Evolutionary conservation across 1,140 invertebrate species (phyloP), one percentile per base, ranked within the genome.

Genomic region (Aphaenogaster floridana): DNA sequence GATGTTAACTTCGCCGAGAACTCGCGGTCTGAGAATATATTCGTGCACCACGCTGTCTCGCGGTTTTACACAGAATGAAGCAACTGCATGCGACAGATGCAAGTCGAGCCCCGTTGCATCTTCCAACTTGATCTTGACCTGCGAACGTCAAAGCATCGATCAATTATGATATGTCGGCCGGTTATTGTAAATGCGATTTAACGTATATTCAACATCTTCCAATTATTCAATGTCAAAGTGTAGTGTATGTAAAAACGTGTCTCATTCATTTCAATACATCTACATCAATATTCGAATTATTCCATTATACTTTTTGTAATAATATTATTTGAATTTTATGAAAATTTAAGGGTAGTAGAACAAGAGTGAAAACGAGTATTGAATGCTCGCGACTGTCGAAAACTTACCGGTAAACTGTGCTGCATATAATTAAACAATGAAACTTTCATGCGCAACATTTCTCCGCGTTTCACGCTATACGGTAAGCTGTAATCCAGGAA

Each of bases 371-470:
- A 66, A n/a, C 36, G 3, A 42, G n/a, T 42, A n/a, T 68, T 39
- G 39, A 48, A 69, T 59, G n/a, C 57, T 63, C 61, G 34, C 28
- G 61, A 63, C n/a, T 68, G 17, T 79, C 1, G 9, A 21, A 28
- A 52, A 94, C 96, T 96, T 95, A 97, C 97, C 6, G 96, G 96
- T 74, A 97, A 92, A 89, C 95, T 96, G 63, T 96, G 95, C 15
- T 96, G 95, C 91, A 97, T 92, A 92, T 98, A 98, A 94, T 98
- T 98, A 93, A 97, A 97, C 1, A 98, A 95, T 0, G 97, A 96
- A 1, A 97, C 96, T 93, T 97, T 96, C 66, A 98, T 93, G 2
- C 96, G 96, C 2, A 98, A 93, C 45, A 96, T 95, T 94, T 98
- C 97, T 4, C 96, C 96, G 13, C 97, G 95, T 91, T 97, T 97